A percentile compares a stretch with the other conserved stretches of the same genome.
These are phyloP conservation scores for Camponotus floridanus DNA, from an alignment of 1,140 invertebrate species.

Conservation along the genomic window DNA sequence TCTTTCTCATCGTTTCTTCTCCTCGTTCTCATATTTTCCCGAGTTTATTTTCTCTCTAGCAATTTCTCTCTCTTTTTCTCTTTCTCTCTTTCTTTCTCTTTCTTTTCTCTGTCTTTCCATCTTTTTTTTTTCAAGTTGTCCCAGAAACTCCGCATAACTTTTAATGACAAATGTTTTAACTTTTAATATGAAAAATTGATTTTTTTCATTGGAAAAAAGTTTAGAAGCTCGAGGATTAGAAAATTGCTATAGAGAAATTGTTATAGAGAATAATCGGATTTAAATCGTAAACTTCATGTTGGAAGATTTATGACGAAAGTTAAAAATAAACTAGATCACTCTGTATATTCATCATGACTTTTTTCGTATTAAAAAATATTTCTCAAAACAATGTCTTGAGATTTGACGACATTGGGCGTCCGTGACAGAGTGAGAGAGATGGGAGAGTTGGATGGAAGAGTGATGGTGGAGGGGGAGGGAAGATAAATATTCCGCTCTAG, in stretches of 20 bases:
- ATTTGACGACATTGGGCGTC: too few species aligned
- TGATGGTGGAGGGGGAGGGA: too few species aligned
- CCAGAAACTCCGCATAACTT: background rate
- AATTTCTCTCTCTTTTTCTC: background rate
- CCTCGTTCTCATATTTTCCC: slow-evolving; percentile 32
- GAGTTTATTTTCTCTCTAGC: slow-evolving; percentile 31
- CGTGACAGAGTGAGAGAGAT: background rate
- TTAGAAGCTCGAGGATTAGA: background rate
- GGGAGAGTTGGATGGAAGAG: too few species aligned
- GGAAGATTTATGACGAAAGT: slow-evolving; percentile 1
- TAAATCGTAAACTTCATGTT: background rate
- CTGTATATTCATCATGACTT: background rate
- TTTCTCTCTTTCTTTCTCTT: background rate
- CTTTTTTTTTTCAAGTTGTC: slow-evolving; percentile 22
- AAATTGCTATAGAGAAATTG: background rate
- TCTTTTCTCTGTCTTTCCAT: background rate
- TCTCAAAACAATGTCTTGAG: background rate
- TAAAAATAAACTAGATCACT: background rate
- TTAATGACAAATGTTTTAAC: slow-evolving; percentile 13
- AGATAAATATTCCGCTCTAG: background rate
- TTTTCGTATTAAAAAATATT: slow-evolving; percentile 10
- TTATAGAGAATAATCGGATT: background rate
- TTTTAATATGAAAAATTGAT: background rate
- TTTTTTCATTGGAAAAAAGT: background rate
- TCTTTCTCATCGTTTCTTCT: background rate